These are phyloP conservation scores for Catagonus wagneri DNA, from an alignment of 2,113 vertebrate genomes.

Conservation along the genomic window DNA sequence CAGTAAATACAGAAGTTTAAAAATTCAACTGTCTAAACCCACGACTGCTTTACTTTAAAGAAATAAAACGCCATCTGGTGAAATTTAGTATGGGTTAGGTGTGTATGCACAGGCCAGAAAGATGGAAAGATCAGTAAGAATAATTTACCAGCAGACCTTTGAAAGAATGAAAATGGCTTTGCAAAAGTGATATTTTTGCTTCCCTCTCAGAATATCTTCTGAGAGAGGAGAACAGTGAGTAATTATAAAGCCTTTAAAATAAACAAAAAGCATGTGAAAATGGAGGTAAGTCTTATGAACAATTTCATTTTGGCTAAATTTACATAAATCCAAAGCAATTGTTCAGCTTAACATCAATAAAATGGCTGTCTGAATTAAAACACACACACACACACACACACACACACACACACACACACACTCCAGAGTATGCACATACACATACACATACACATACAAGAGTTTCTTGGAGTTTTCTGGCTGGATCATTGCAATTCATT, in stretches of 20 bases:
- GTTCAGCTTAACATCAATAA: constrained; percentile 35
- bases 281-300: constrained; percentile 37
- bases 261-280: constrained; percentile 68
- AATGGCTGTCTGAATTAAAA: constrained; percentile 4
- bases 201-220: constrained; percentile 75
- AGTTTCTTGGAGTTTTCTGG: neutral
- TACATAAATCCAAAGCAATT: constrained; percentile 37
- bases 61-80: constrained; percentile 82
- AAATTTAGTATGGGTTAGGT: constrained; percentile 83
- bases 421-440: neutral
- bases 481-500: neutral
- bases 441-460: neutral
- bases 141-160: constrained; percentile 82
- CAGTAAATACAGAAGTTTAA: constrained; percentile 84
- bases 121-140: constrained; percentile 81
- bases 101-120: constrained; percentile 80
- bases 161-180: constrained; percentile 78
- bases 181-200: constrained; percentile 76
- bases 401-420: neutral
- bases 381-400: neutral
- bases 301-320: constrained; percentile 56
- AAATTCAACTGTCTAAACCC: constrained; percentile 84
- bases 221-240: constrained; percentile 73
- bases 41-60: constrained; percentile 82
- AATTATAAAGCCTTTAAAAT: constrained; percentile 70